Evolutionary conservation across 2,113 vertebrate species (phyloP).

Genomic region (Herpailurus yagouaroundi): DNA sequence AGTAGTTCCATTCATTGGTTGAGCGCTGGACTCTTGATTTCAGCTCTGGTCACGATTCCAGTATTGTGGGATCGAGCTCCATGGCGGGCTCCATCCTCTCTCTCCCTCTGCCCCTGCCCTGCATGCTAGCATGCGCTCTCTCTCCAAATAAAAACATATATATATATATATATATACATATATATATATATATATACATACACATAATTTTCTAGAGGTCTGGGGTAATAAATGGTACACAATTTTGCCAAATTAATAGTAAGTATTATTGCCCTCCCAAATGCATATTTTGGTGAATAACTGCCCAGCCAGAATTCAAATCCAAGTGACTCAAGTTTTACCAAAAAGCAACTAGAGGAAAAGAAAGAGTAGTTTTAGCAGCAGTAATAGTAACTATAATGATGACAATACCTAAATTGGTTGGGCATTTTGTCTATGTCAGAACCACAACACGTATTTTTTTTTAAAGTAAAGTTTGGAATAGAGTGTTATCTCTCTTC

Average conservation of each 20-base stretch:
- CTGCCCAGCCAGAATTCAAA: neutral
- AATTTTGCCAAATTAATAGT: neutral
- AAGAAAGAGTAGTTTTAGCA: neutral
- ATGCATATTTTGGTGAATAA: neutral
- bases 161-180: no score
- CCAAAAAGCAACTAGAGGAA: neutral
- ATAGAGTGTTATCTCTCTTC: neutral
- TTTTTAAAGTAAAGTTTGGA: neutral
- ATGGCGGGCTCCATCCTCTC: no score
- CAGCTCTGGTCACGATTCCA: no score
- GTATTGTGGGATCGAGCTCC: no score
- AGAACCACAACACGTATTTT: neutral
- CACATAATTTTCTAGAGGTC: neutral
- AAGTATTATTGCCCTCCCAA: neutral
- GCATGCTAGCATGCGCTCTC: no score
- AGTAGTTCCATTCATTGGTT: no score
- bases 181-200: no score
- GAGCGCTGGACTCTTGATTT: no score
- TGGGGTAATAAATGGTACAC: neutral
- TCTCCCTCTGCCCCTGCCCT: no score
- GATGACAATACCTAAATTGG: neutral
- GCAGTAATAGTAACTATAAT: neutral
- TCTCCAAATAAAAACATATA: no score
- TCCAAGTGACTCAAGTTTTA: neutral
- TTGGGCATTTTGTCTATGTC: neutral